These are phyloP conservation scores for Drosophila trichaetosa DNA, from an alignment of 2,888 invertebrate species.

Conservation along the genomic window DNA sequence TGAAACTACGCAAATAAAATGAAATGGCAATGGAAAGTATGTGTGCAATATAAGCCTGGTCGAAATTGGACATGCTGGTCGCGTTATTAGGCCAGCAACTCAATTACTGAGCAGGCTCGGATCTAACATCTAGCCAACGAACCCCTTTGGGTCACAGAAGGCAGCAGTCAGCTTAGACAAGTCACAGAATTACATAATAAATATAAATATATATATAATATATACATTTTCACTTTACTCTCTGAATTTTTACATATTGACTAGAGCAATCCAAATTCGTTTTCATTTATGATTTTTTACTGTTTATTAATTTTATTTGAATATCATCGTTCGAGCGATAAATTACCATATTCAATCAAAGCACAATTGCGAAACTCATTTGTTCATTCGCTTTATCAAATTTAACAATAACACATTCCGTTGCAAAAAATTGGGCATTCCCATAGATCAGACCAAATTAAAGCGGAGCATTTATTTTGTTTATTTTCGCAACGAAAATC, in stretches of 20 bases:
- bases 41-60: conserved; percentile 26
- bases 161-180: conserved; percentile 8
- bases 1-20: conserved; percentile 45
- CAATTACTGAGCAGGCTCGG: conserved; percentile 27
- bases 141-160: background rate
- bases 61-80: conserved; percentile 30
- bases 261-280: background rate
- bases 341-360: background rate
- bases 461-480: conserved; percentile 24
- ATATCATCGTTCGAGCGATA: background rate
- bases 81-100: conserved; percentile 53
- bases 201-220: background rate
- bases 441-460: conserved; percentile 42
- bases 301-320: background rate
- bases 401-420: conserved; percentile 6
- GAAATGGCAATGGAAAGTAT: conserved; percentile 27
- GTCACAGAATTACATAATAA: background rate
- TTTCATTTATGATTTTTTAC: background rate
- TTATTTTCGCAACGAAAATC: conserved; percentile 24
- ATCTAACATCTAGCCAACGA: conserved; percentile 6
- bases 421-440: conserved; percentile 14
- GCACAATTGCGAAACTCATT: background rate
- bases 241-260: background rate
- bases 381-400: background rate
- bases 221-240: background rate